These are phyloP conservation scores for Radopholus similis DNA, from an alignment of 1,140 invertebrate species.

Conservation along the genomic window DNA sequence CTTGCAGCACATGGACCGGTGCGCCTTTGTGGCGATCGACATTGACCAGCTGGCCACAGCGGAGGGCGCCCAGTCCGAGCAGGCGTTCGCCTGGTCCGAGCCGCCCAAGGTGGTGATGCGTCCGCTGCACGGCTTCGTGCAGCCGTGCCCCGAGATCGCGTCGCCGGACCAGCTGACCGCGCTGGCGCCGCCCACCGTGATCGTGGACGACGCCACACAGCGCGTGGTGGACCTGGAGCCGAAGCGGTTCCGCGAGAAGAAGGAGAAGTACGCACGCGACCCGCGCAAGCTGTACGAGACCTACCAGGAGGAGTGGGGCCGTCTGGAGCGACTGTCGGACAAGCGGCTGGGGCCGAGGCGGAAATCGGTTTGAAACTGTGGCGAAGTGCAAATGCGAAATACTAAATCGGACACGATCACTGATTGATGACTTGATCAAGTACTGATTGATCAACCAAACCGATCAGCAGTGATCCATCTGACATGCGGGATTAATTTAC, in stretches of 20 bases:
- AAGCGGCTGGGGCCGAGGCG: conserved; percentile 13
- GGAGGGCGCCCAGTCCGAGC: conserved; percentile 29
- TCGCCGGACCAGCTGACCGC: conserved; percentile 27
- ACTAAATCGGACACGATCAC: no score
- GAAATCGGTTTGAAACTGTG: conserved; percentile 17
- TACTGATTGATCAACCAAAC: no score
- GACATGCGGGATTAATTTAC: no score
- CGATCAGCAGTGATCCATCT: no score
- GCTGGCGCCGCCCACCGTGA: conserved; percentile 27
- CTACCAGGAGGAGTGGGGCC: conserved; percentile 51
- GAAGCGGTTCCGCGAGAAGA: conserved; percentile 54
- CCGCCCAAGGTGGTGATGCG: conserved; percentile 11
- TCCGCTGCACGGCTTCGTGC: conserved; percentile 14
- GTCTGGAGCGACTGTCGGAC: conserved; percentile 21
- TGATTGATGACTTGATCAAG: no score
- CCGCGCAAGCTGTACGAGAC: conserved; percentile 54
- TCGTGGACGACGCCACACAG: conserved; percentile 24
- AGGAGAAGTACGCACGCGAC: conserved; percentile 58
- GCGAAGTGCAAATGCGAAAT: no score
- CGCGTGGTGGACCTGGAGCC: conserved; percentile 38
- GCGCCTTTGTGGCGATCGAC: conserved; percentile 44
- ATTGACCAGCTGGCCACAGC: conserved; percentile 24
- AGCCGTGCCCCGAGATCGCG: conserved; percentile 20
- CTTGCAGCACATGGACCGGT: conserved; percentile 42
- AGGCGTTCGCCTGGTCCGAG: conserved; percentile 29